Conservation (phyloP, 2,113 vertebrate genomes). For the Ophthalmolycus amberensis region DNA sequence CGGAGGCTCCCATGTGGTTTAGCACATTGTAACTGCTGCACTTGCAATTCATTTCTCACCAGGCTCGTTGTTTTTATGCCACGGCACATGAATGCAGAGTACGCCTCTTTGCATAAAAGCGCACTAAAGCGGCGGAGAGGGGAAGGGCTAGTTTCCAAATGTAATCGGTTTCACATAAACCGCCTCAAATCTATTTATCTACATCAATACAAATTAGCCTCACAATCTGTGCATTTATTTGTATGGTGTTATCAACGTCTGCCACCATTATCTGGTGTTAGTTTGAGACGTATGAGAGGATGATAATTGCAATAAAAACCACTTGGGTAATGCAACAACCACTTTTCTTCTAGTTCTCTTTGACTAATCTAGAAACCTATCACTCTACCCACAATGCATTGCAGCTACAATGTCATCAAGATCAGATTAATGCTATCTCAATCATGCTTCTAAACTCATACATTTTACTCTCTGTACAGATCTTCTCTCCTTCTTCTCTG, state of each 20-base stretch:
- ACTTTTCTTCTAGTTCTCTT: constrained; percentile 6
- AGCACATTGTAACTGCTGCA: constrained; percentile 59
- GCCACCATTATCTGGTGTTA: constrained; percentile 8
- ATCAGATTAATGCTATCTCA: constrained; percentile 5
- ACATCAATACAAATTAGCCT: neutral
- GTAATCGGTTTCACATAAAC: constrained; percentile 33
- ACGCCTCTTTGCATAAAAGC: constrained; percentile 58
- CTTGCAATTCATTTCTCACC: constrained; percentile 71
- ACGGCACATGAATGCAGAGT: constrained; percentile 47
- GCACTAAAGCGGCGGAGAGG: constrained; percentile 5
- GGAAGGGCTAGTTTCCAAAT: constrained; percentile 14
- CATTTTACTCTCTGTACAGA: neutral
- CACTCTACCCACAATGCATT: neutral
- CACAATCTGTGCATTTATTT: constrained; percentile 4
- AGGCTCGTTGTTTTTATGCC: constrained; percentile 51
- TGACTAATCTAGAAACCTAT: neutral
- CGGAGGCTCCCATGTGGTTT: constrained; percentile 57
- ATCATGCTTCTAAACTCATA: neutral
- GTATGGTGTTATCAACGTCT: constrained; percentile 21
- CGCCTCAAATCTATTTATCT: constrained; percentile 25
- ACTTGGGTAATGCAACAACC: neutral
- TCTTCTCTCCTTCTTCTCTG: neutral
- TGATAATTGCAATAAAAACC: constrained; percentile 18
- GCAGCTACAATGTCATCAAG: neutral
- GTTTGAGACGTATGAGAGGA: constrained; percentile 26